Base-by-base conservation (phyloP, 35 echinoderm and acorn worm species). In the Lytechinus pictus region DNA sequence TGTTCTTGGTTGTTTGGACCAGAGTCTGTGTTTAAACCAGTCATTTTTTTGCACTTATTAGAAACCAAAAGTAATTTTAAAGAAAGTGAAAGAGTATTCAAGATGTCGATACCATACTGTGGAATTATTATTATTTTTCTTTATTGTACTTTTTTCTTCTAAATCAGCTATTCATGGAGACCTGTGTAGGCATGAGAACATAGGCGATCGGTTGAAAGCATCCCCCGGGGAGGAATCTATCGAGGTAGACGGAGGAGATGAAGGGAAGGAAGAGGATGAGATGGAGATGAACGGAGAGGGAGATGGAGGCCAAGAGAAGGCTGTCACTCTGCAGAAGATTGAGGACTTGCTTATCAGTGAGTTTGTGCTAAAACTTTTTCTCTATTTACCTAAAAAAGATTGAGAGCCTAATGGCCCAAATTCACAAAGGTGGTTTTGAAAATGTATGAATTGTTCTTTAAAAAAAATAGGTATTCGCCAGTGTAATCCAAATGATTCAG, bases 161-260 rank as follows among this genome's bases (percentile, higher is more conserved):
- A 3, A n/a, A 79, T 79, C 95, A 98, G 97, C 94, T 53, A 98
- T 98, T 52, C 97, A 98, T 94, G 95, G 89, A 91, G 94, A 89
- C 28, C 91, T 98, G 12, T 86, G 95, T 19, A 86, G 52, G 51
- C 97, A 98, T 95, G 97, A 98, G 95, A 91, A 97, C 61, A 88
- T 98, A 3, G 96, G 94, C 8, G 96, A 90, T 27, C 89, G 72
- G 29, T 54, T 95, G 54, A 66, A 29, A 8, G 9, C 28, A 24
- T 57, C 86, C 27, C 87, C 54, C 16, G 94, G 90, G 24, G 90
- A 95, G 52, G 52, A 94, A 19, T 53, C n/a, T 10, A 89, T 54
- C 9, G 94, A 54, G 91, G 89, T 54, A 87, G 96, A 96, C 24
- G 96, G 94, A 7, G 87, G 93, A 21, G 95, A 96, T 3, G 87